Percentiles rank a stretch among this genome's conserved stretches.
These are phyloP conservation scores for Rhagologus leucostigma DNA, from an alignment of 2,113 vertebrate genomes.

Conservation along the genomic window DNA sequence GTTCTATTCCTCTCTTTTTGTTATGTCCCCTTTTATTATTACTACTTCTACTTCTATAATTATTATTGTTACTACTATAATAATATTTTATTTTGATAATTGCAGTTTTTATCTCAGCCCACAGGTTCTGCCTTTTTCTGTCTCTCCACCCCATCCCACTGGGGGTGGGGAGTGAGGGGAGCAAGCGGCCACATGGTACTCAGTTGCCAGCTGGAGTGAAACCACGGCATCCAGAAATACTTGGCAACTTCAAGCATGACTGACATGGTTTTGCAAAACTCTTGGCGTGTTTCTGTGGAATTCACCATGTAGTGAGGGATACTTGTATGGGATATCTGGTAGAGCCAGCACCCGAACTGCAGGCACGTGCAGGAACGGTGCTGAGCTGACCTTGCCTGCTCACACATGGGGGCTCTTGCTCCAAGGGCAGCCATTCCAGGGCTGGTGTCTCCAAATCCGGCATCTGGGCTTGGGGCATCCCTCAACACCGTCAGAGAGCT, in stretches of 20 bases:
- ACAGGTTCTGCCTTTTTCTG: background rate
- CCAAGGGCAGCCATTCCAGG: background rate
- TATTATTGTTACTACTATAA: background rate
- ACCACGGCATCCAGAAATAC: background rate
- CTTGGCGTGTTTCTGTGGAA: background rate
- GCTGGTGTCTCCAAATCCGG: background rate
- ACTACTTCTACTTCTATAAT: background rate
- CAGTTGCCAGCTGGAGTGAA: background rate
- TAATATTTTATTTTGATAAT: background rate
- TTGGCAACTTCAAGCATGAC: background rate
- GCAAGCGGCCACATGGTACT: accelerated
- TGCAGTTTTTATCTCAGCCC: background rate
- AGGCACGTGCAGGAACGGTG: accelerated
- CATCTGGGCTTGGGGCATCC: background rate
- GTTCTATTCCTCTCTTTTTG: background rate
- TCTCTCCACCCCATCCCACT: background rate
- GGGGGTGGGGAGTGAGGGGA: background rate
- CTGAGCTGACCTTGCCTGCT: background rate
- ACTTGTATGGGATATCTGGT: background rate
- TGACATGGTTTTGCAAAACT: background rate
- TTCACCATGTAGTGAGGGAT: background rate
- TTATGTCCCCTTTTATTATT: background rate
- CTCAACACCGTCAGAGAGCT: background rate
- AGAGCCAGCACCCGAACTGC: background rate
- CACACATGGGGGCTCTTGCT: accelerated